Base-by-base conservation (phyloP, 2,113 vertebrate species). In the Choloepus hoffmanni region DNA sequence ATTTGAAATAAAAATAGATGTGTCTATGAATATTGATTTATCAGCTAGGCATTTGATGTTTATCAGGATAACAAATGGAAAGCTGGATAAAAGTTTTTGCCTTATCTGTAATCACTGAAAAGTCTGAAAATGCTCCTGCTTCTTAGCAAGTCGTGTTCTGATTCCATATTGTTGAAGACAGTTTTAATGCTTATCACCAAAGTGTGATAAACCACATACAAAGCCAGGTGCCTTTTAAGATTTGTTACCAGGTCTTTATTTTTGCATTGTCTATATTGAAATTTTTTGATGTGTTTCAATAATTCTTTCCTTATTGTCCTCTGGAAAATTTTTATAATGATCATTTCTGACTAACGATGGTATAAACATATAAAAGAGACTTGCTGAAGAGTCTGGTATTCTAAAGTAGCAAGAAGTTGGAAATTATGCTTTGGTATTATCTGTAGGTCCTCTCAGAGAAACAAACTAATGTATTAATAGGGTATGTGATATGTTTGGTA, bases 381-480 rank as follows among this genome's bases (percentile, higher is more conserved):
- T 36, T 36, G 63, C 1, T 15, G 73, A 96, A 89, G 55, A 95
- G 11, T 83, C 26, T 85, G 4, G 65, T 92, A 63, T 43, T 96
- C 93, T 96, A 92, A 97, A 95, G 95, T 91, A 95, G 84, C 48
- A 95, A 76, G 79, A 93, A 88, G 48, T 92, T 87, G 19, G 81
- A 81, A 86, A 94, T 87, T 89, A 53, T 96, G 65, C 55, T 94
- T 16, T 90, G 83, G 88, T 93, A 48, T 93, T 92, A 90, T 78
- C 94, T 96, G 30, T 78, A 91, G 23, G 30, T 55, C 43, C 63
- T 81, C 97, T 81, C 82, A 92, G 70, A 93, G 93, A 94, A 92
- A 94, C 63, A 94, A 92, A 95, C 60, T 85, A 84, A 67, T 67
- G 23, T 90, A 45, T 94, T 93, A 78, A n/a, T 19, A 77, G 65